phyloP scores from a whole-genome alignment of 2,113 vertebrate genomes.

The Pyrgilauda ruficollis region DNA sequence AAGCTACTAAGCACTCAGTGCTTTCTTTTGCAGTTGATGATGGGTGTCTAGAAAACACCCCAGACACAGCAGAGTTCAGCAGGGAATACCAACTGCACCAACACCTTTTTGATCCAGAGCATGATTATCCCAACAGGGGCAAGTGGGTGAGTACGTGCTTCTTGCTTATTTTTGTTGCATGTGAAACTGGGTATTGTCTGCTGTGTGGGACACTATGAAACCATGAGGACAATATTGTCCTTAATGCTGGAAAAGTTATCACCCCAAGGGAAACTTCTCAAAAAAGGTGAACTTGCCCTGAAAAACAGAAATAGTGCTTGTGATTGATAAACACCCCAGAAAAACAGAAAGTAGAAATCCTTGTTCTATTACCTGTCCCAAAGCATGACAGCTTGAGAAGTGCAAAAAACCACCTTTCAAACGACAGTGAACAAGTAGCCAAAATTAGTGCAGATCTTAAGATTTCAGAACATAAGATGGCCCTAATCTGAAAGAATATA shows the following conservation, averaged over 20 bases:
- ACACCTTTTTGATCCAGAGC: constrained; percentile 92
- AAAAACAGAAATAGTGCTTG: neutral
- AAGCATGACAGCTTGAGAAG: neutral
- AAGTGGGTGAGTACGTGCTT: constrained; percentile 87
- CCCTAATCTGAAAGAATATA: neutral
- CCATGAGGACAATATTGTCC: neutral
- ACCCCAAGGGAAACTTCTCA: neutral
- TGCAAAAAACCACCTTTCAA: neutral
- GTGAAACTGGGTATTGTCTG: neutral
- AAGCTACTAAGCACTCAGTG: neutral
- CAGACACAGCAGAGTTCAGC: constrained; percentile 96
- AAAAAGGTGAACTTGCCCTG: neutral
- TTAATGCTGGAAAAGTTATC: neutral
- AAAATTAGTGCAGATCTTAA: neutral
- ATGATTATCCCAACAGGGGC: constrained; percentile 87
- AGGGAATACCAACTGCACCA: constrained; percentile 94
- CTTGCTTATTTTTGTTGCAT: neutral
- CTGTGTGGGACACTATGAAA: neutral
- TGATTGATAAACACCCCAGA: neutral
- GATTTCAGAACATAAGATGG: neutral
- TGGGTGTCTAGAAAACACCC: constrained; percentile 91
- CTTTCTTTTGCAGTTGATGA: constrained; percentile 78
- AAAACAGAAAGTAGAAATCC: neutral
- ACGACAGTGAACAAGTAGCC: neutral
- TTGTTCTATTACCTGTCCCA: neutral